Percentiles rank a stretch among this genome's conserved stretches.
Evolutionary conservation across 2,797 vertebrate genomes (phyloP).

Genomic region (Perodicticus potto): DNA sequence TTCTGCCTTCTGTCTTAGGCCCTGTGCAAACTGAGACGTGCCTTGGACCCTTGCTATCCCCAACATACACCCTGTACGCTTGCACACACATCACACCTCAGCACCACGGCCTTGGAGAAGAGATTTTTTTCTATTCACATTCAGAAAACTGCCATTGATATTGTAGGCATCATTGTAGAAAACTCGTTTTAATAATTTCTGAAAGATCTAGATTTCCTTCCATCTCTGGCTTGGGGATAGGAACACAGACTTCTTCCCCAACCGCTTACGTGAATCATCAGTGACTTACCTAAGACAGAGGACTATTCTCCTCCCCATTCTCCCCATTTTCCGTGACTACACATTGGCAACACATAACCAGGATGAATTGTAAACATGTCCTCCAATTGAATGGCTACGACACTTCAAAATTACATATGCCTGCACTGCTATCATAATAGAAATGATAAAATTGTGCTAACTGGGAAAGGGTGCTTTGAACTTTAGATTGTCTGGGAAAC

Average conservation of each 20-base stretch:
- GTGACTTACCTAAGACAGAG: neutral
- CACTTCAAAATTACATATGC: neutral
- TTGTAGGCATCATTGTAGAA: neutral
- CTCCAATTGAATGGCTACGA: neutral
- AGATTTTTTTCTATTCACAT: neutral
- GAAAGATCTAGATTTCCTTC: neutral
- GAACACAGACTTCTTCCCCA: neutral
- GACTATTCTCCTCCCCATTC: neutral
- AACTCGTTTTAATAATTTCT: neutral
- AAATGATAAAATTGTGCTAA: neutral
- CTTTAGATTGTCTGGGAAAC: neutral
- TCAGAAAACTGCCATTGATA: neutral
- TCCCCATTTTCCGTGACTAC: neutral
- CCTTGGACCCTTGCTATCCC: neutral
- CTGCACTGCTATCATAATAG: neutral
- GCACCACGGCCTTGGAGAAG: neutral
- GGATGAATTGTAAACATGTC: neutral
- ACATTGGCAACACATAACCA: too few relatives aligned
- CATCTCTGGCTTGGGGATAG: neutral
- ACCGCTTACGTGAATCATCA: neutral
- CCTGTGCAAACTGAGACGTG: too few relatives aligned
- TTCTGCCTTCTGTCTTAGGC: neutral
- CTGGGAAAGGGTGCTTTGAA: neutral
- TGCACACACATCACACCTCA: neutral
- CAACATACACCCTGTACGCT: neutral